These are phyloP conservation scores for Petroica traversi DNA, from an alignment of 2,113 vertebrate genomes.

Conservation along the genomic window DNA sequence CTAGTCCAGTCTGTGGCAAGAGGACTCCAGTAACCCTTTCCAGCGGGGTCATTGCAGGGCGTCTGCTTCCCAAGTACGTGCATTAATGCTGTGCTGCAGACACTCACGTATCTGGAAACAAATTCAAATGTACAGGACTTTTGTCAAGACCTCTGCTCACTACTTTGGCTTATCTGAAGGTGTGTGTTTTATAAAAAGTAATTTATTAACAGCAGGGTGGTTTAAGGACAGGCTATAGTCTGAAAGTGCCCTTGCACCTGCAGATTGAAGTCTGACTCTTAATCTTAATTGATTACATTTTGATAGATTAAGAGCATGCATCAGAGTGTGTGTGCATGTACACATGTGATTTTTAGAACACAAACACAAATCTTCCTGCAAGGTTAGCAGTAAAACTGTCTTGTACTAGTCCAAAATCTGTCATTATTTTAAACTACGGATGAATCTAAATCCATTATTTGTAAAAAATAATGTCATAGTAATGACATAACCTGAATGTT, in stretches of 20 bases:
- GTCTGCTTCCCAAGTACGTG: neutral
- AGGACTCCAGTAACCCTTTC: neutral
- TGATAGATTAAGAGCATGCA: neutral
- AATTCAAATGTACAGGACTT: neutral
- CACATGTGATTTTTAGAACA: neutral
- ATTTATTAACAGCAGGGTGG: conserved; percentile 3
- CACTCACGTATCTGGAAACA: accelerated
- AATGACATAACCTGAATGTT: neutral
- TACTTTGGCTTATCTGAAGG: neutral
- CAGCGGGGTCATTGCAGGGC: neutral
- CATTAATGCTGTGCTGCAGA: neutral
- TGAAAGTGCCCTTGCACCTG: conserved; percentile 21
- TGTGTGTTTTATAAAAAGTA: neutral
- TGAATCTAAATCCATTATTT: neutral
- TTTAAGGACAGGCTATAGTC: neutral
- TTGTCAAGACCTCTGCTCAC: neutral
- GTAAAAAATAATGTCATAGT: neutral
- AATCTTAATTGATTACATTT: conserved; percentile 3
- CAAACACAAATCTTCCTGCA: neutral
- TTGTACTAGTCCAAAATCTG: neutral
- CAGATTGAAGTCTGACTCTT: neutral
- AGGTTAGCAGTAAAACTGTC: neutral
- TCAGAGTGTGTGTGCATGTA: neutral
- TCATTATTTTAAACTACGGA: neutral
- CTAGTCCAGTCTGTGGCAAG: neutral